Evolutionary conservation across 1,140 invertebrate genomes (phyloP).

Genomic region (Spodoptera litura): DNA sequence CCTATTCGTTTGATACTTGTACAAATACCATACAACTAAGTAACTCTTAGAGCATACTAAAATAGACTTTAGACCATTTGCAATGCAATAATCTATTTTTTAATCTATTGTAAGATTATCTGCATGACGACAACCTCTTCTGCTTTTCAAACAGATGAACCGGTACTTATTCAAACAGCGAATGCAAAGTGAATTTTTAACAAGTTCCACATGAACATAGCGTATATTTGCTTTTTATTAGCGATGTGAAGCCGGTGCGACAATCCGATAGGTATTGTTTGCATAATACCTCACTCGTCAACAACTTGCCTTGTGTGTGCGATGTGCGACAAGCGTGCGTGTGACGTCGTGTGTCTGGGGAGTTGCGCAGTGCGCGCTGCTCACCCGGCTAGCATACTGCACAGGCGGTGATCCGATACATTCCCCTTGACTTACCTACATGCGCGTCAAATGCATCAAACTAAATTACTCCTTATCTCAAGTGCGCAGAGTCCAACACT

Average conservation of each 20-base stretch:
- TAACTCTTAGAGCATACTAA: too few relatives aligned
- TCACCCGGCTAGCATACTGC: conserved; percentile 74
- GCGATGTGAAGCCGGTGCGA: conserved; percentile 37
- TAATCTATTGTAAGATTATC: too few relatives aligned
- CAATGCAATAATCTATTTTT: too few relatives aligned
- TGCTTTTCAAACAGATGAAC: too few relatives aligned
- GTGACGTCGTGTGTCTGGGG: conserved; percentile 81
- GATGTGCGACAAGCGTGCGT: conserved; percentile 53
- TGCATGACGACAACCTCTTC: neutral
- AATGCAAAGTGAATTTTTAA: conserved; percentile 42
- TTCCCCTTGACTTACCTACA: conserved; percentile 61
- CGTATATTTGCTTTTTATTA: conserved; percentile 46
- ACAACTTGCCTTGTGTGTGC: conserved; percentile 51
- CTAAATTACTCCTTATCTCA: conserved; percentile 49
- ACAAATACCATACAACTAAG: too few relatives aligned
- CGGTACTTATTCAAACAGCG: neutral
- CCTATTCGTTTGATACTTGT: too few relatives aligned
- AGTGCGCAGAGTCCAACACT: conserved; percentile 42
- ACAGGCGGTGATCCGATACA: conserved; percentile 58
- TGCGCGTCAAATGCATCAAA: conserved; percentile 23
- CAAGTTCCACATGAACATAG: conserved; percentile 58
- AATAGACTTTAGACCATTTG: too few relatives aligned
- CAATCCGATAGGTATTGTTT: conserved; percentile 56
- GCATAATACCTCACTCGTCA: conserved; percentile 54
- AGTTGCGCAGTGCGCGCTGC: conserved; percentile 85